Conservation (phyloP, 1,140 invertebrate species). For the Monochamus saltuarius region DNA sequence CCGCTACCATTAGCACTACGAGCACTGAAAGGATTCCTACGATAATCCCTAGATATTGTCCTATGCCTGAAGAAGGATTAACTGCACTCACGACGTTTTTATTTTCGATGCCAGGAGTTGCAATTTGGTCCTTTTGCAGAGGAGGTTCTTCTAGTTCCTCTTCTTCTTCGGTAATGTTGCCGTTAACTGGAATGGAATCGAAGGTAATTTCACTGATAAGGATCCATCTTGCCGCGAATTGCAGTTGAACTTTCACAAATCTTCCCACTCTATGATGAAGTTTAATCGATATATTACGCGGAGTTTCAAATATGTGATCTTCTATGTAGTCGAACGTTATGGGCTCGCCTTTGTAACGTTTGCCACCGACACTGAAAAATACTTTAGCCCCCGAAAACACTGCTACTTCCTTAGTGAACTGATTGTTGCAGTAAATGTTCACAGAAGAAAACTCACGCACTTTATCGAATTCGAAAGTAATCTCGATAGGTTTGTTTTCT, state of each 20-base stretch:
- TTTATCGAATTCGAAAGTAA: conserved; percentile 85
- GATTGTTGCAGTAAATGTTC: conserved; percentile 80
- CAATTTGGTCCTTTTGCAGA: conserved; percentile 37
- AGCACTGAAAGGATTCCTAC: conserved; percentile 45
- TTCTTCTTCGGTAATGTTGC: conserved; percentile 68
- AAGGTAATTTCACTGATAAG: conserved; percentile 85
- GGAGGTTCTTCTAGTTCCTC: conserved; percentile 36
- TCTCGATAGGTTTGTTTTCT: conserved; percentile 66
- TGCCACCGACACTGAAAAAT: conserved; percentile 72
- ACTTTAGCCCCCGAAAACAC: conserved; percentile 63
- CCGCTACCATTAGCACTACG: conserved; percentile 42
- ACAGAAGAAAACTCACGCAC: conserved; percentile 84
- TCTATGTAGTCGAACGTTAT: conserved; percentile 57
- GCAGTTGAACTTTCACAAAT: conserved; percentile 75
- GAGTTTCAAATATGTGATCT: conserved; percentile 66
- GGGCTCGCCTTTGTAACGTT: conserved; percentile 60
- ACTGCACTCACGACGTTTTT: conserved; percentile 45
- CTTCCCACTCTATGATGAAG: conserved; percentile 73
- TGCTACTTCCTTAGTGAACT: conserved; percentile 73
- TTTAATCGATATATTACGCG: conserved; percentile 71
- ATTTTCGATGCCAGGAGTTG: conserved; percentile 29
- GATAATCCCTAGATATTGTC: conserved; percentile 47
- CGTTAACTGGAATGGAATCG: conserved; percentile 71
- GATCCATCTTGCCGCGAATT: conserved; percentile 81
- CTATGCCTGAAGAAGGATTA: conserved; percentile 36